Evolutionary conservation across 2,797 vertebrate species (phyloP), one percentile per base, ranked within the genome.

Genomic region (Pantherophis alleghaniensis): DNA sequence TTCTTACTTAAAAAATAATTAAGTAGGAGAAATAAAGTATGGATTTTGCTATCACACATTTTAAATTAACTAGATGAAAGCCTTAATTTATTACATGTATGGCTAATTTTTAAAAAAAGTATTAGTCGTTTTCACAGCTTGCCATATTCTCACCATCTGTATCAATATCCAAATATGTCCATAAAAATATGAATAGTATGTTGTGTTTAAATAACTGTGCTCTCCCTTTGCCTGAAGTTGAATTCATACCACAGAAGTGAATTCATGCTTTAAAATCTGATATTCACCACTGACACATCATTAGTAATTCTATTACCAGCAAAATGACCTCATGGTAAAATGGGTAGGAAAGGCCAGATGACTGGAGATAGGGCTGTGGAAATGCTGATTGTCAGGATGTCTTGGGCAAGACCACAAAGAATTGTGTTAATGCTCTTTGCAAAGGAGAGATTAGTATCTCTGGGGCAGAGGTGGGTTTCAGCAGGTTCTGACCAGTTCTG

Each of bases 291-390:
- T 96, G 97, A 96, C 96, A 95, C 97, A 96, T 96, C 97, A 95
- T 96, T 95, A 95, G 89, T 94, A 94, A 96, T 97, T 97, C 93
- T 94, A 5, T 97, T 97, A 97, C 97, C 97, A 95, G 97, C 95
- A 91, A 94, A 96, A 94, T 96, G 97, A 96, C 97, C 96, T 96
- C 91, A 89, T 94, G 95, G 93, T 96, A 94, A 74, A 96, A 95
- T 96, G 87, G 94, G 93, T 96, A 89, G 96, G 96, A 96, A 96
- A 97, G 96, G 97, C 97, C 97, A 97, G 97, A 97, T 98, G 97
- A 98, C 97, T 97, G 97, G 89, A 91, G 96, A 95, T 97, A 97
- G 95, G 93, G 96, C 97, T 96, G 96, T 97, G 97, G 98, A 98
- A 97, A 97, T 94, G 95, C 94, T 97, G 93, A 95, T 97, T 97